Conservation (phyloP, 2,797 vertebrate species). For the Microctenopoma lineatum region DNA sequence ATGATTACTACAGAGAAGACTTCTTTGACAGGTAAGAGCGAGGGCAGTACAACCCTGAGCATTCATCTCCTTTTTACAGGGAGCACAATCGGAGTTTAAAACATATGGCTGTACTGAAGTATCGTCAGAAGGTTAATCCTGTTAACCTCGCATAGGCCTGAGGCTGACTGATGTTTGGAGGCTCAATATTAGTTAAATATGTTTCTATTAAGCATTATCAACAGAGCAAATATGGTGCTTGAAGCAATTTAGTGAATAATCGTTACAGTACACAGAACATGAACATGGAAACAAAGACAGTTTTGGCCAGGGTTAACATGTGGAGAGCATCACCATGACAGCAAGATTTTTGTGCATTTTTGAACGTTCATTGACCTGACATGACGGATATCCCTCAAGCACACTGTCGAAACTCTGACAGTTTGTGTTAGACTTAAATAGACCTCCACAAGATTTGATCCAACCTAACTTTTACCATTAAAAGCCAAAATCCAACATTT, state of each 20-base stretch:
- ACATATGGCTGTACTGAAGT: neutral
- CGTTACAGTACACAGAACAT: neutral
- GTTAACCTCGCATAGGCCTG: neutral
- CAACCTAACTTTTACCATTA: no score
- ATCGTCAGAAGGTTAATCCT: constrained; percentile 18
- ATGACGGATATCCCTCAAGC: no score
- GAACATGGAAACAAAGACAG: neutral
- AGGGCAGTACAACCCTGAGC: neutral
- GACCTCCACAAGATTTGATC: no score
- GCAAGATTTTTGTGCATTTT: neutral
- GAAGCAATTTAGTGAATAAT: neutral
- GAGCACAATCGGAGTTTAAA: neutral
- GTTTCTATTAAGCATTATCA: neutral
- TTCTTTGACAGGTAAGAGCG: constrained; percentile 91
- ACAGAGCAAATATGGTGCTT: neutral
- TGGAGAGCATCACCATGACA: neutral
- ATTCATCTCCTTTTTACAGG: neutral
- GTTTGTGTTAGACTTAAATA: no score
- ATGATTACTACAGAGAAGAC: constrained; percentile 91
- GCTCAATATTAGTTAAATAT: neutral
- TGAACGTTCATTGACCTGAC: neutral
- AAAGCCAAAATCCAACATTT: no score
- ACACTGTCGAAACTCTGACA: no score
- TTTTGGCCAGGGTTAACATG: neutral
- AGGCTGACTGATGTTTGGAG: neutral